A percentile compares a stretch with the other conserved stretches of the same genome.
Evolutionary conservation across 1,140 invertebrate genomes (phyloP).

Genomic region (Varroa destructor): DNA sequence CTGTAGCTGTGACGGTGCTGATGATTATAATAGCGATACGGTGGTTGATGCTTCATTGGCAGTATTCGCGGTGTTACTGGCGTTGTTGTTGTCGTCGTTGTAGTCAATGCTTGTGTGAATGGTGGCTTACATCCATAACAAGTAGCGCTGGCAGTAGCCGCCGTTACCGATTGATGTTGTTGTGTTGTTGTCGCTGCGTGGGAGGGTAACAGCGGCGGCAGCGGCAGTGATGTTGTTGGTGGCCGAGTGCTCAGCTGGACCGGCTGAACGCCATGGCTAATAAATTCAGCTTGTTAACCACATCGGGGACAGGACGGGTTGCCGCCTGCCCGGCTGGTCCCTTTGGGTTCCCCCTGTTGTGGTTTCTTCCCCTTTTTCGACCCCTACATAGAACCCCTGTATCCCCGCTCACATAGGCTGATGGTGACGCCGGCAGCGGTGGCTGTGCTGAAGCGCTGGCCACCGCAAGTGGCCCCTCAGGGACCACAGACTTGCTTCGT

Average conservation of each 20-base stretch:
- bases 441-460: not conserved
- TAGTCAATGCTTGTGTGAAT: not conserved
- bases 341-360: no score
- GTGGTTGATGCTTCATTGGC: no score
- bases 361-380: no score
- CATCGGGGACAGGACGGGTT: slow-evolving; percentile 27
- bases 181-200: no score
- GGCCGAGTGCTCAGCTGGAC: slow-evolving; percentile 1
- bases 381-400: no score
- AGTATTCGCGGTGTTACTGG: no score
- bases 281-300: slow-evolving; percentile 29
- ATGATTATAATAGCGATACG: no score
- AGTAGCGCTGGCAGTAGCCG: not conserved
- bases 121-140: not conserved
- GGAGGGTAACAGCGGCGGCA: not conserved
- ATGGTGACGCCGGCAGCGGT: no score
- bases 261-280: slow-evolving; percentile 11
- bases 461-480: slow-evolving; percentile 25
- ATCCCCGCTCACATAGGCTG: no score
- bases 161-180: no score
- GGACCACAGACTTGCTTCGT: not conserved
- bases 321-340: not conserved
- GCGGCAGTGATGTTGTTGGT: not conserved
- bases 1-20: no score
- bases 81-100: no score